Conservation (phyloP, 2,113 vertebrate genomes). For the Antechinus stuartii region DNA sequence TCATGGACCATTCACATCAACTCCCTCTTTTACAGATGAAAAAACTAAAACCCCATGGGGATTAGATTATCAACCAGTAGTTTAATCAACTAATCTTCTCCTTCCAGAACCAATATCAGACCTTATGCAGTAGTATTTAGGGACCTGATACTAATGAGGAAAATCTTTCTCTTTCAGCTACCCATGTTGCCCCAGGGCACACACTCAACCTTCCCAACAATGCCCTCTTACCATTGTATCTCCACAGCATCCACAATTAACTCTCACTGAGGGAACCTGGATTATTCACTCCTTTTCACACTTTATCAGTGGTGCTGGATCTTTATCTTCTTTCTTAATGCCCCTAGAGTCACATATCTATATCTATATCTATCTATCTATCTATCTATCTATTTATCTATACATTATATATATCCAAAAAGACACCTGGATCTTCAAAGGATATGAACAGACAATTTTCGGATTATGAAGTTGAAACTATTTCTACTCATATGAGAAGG, state of each 20-base stretch:
- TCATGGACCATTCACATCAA: neutral
- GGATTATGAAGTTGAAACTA: no score
- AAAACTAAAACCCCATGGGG: neutral
- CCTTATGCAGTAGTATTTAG: neutral
- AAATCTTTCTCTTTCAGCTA: neutral
- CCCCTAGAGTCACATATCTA: neutral
- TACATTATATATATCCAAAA: no score
- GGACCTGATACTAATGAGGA: neutral
- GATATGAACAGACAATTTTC: no score
- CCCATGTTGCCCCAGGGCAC: fast-evolving
- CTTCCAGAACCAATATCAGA: neutral
- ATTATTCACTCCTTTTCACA: neutral
- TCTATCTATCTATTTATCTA: no score
- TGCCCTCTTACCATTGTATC: neutral
- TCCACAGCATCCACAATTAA: neutral
- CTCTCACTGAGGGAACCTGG: neutral
- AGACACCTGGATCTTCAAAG: no score
- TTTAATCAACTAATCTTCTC: neutral
- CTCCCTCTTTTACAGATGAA: neutral
- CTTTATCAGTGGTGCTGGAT: neutral
- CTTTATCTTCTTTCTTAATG: neutral
- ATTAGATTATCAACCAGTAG: neutral
- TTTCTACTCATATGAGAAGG: no score
- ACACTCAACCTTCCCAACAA: neutral
- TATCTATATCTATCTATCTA: neutral